Conservation (phyloP, 2,888 invertebrate genomes). For the Protophormia terraenovae region DNA sequence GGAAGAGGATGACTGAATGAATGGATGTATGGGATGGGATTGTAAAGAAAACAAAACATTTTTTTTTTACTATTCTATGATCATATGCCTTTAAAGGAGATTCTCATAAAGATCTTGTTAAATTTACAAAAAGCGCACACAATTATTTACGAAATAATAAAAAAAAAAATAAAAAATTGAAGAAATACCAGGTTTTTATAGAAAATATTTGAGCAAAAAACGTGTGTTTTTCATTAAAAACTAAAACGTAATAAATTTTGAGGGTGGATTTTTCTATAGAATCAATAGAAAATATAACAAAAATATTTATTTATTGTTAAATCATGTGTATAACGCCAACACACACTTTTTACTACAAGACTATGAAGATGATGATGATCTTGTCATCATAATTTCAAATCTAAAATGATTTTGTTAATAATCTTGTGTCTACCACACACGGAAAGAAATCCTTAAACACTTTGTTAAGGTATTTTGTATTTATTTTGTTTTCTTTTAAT, state of each 20-base stretch:
- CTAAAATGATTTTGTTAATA: slow-evolving; percentile 8
- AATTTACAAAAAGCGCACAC: slow-evolving; percentile 68
- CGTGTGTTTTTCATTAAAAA: slow-evolving; percentile 45
- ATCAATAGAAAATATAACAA: slow-evolving; percentile 32
- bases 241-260: slow-evolving; percentile 46
- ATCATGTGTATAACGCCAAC: slow-evolving; percentile 75
- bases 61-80: background rate
- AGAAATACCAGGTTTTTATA: background rate
- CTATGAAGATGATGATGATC: slow-evolving; percentile 34
- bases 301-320: slow-evolving; percentile 62
- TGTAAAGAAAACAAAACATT: slow-evolving; percentile 31
- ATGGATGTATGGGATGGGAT: background rate
- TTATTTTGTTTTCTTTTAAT: background rate
- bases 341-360: slow-evolving; percentile 67
- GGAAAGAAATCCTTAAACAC: background rate
- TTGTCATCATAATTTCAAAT: slow-evolving; percentile 31
- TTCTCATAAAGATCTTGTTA: slow-evolving; percentile 74
- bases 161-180: background rate
- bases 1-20: slow-evolving; percentile 56
- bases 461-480: slow-evolving; percentile 4
- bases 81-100: slow-evolving; percentile 39
- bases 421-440: slow-evolving; percentile 15
- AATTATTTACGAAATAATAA: slow-evolving; percentile 23
- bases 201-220: slow-evolving; percentile 43
- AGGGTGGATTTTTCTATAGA: slow-evolving; percentile 53